Evolutionary conservation across 2,113 vertebrate genomes (phyloP).

Genomic region (Labeo rohita): DNA sequence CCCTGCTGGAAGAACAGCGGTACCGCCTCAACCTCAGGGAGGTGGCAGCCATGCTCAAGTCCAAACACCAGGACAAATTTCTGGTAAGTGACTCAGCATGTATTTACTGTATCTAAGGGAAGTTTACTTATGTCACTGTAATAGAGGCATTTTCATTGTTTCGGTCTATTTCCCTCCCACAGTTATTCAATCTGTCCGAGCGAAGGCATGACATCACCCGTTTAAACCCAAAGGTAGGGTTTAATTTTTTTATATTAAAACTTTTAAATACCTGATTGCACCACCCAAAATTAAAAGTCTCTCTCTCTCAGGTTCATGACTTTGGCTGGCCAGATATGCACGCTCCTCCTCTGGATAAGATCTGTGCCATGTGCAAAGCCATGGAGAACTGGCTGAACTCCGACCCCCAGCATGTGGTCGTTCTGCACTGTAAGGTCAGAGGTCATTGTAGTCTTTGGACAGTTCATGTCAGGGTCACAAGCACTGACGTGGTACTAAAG

Average conservation of each 20-base stretch:
- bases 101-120: neutral
- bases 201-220: conserved; percentile 85
- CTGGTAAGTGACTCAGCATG: conserved; percentile 76
- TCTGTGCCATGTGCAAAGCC: conserved; percentile 92
- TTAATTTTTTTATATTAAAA: neutral
- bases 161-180: conserved; percentile 50
- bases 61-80: conserved; percentile 91
- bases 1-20: conserved; percentile 85
- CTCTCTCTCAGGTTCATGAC: conserved; percentile 82
- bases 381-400: conserved; percentile 91
- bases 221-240: conserved; percentile 84
- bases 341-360: conserved; percentile 88
- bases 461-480: conserved; percentile 34
- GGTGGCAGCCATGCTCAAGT: conserved; percentile 88
- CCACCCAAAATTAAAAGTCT: neutral
- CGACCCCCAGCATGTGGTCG: conserved; percentile 89
- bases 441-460: conserved; percentile 54
- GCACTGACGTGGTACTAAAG: neutral
- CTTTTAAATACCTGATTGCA: neutral
- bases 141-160: neutral
- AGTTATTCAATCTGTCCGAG: conserved; percentile 92
- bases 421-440: conserved; percentile 91
- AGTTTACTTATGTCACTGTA: neutral
- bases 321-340: conserved; percentile 93
- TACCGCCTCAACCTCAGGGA: conserved; percentile 88